Conservation (phyloP, 2,113 vertebrate genomes). For the Phyllopteryx taeniolatus region DNA sequence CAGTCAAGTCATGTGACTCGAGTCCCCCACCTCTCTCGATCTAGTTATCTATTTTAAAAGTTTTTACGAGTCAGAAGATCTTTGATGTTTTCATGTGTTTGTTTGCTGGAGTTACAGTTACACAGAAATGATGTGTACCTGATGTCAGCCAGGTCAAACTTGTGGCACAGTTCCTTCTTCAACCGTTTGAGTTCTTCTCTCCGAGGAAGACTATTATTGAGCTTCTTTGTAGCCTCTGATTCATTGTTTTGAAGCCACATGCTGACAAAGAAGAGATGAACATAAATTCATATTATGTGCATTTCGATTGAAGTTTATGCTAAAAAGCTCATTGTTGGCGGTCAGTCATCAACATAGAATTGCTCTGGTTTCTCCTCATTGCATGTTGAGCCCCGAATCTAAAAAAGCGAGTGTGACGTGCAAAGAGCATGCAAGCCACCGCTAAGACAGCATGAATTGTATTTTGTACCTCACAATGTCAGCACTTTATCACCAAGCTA, state of each 20-base stretch:
- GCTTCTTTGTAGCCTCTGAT: conserved; percentile 77
- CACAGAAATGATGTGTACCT: conserved; percentile 70
- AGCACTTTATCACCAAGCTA: too few relatives aligned
- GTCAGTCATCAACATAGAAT: not conserved
- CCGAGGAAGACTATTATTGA: conserved; percentile 82
- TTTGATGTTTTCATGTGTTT: too few relatives aligned
- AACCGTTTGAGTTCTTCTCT: conserved; percentile 83
- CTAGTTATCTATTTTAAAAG: not conserved
- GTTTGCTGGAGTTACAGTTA: not conserved
- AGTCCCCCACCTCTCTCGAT: not conserved
- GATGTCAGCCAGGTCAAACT: conserved; percentile 83
- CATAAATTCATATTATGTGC: not conserved
- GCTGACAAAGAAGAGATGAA: conserved; percentile 57
- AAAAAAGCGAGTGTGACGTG: not conserved
- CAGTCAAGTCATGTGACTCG: too few relatives aligned
- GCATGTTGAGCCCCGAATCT: not conserved
- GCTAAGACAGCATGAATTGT: not conserved
- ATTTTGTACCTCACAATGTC: not conserved
- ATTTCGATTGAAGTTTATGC: not conserved
- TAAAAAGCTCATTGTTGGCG: not conserved
- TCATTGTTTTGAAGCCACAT: conserved; percentile 86
- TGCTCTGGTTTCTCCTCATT: not conserved
- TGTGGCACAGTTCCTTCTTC: conserved; percentile 79
- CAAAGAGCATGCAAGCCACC: not conserved
- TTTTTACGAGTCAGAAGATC: too few relatives aligned